Evolutionary conservation across 2,888 invertebrate species (phyloP).

Genomic region (Athripsodes cinereus): DNA sequence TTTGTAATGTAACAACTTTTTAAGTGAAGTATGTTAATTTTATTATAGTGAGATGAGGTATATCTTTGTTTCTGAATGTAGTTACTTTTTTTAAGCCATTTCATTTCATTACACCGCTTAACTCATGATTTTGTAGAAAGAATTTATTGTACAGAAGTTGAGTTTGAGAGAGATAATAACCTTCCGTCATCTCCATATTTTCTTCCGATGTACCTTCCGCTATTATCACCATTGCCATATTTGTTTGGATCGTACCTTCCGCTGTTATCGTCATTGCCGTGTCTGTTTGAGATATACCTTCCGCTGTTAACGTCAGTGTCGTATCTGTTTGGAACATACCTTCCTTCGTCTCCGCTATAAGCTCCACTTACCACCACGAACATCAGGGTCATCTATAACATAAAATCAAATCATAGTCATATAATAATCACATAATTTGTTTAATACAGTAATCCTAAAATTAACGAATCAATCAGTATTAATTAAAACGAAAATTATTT

Average conservation of each 20-base stretch:
- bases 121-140: too few species aligned
- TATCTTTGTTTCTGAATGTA: too few species aligned
- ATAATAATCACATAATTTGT: too few species aligned
- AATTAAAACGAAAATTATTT: background rate
- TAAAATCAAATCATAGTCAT: too few species aligned
- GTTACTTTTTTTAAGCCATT: too few species aligned
- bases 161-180: slow-evolving; percentile 7
- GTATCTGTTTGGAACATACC: slow-evolving; percentile 4
- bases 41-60: too few species aligned
- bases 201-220: background rate
- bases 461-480: background rate
- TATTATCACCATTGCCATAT: background rate
- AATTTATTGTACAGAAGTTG: too few species aligned
- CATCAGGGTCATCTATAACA: slow-evolving; percentile 17
- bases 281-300: slow-evolving; percentile 2
- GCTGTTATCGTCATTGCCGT: slow-evolving; percentile 7
- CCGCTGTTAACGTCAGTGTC: slow-evolving; percentile 5
- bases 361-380: slow-evolving; percentile 5
- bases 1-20: too few species aligned
- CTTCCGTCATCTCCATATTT: slow-evolving; percentile 18
- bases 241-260: background rate
- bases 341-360: slow-evolving; percentile 7
- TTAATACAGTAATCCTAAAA: too few species aligned
- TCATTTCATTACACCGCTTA: too few species aligned
- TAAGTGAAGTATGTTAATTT: too few species aligned